These are phyloP conservation scores for Eurystomus glaucurus DNA, from an alignment of 2,797 vertebrate genomes.

Conservation along the genomic window DNA sequence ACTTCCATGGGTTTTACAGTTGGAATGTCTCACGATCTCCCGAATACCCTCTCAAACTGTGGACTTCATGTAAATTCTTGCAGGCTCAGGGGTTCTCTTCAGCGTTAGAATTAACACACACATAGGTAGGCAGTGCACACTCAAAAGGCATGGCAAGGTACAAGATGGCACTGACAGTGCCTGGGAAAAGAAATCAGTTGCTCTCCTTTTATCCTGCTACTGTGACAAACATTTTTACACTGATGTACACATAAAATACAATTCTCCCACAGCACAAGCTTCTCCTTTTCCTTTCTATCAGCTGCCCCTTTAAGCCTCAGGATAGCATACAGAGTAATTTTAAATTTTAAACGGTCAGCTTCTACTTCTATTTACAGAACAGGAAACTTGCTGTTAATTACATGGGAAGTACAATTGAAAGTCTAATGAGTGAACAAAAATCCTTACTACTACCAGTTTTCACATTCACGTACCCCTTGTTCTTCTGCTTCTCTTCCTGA, in stretches of 20 bases:
- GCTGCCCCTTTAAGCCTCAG: not conserved
- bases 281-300: not conserved
- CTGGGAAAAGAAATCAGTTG: not conserved
- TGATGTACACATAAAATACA: not conserved
- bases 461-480: not conserved
- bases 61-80: not conserved
- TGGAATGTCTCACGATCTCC: not conserved
- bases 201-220: not conserved
- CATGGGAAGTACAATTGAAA: not conserved
- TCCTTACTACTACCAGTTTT: not conserved
- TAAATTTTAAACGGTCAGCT: not conserved
- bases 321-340: not conserved
- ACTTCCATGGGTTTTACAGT: not conserved
- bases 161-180: too few relatives aligned
- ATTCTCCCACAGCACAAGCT: rapidly evolving
- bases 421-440: not conserved
- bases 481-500: not conserved
- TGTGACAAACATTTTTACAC: not conserved
- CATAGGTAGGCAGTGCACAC: rapidly evolving
- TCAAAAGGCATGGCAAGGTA: not conserved
- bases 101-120: not conserved
- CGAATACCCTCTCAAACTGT: not conserved
- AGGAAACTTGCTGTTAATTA: not conserved
- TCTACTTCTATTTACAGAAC: not conserved
- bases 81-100: not conserved